phyloP scores from a whole-genome alignment of 2,797 vertebrate species.

The Orestias chungarensis region DNA sequence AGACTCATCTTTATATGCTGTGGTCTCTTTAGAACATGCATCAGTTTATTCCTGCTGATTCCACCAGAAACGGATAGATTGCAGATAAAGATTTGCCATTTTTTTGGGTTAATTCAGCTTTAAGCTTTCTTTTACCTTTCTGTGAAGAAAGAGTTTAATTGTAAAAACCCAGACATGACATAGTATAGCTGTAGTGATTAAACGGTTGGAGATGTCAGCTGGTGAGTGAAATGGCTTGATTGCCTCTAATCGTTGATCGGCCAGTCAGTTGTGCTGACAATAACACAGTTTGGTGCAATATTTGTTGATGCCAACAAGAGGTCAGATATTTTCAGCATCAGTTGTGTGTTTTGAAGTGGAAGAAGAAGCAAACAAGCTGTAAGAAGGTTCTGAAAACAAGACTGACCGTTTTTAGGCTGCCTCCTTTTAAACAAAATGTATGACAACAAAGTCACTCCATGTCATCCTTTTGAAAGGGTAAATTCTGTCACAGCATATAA shows the following conservation, averaged over 20 bases:
- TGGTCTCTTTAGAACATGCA: conserved; percentile 32
- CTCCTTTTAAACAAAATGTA: not conserved
- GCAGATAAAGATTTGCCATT: not conserved
- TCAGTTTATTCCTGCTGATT: not conserved
- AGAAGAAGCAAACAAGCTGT: not conserved
- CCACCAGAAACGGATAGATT: not conserved
- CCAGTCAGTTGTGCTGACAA: not conserved
- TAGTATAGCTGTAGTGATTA: not conserved
- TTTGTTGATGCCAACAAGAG: not conserved
- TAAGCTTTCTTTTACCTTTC: not conserved
- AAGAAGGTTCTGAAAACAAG: not conserved
- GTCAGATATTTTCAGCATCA: not conserved
- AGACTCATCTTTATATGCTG: conserved; percentile 45
- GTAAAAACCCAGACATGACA: not conserved
- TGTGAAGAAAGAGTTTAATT: not conserved
- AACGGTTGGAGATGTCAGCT: not conserved
- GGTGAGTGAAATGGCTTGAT: not conserved
- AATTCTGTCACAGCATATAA: not conserved
- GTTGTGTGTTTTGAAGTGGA: not conserved
- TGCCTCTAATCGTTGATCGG: not conserved
- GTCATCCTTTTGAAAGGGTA: not conserved
- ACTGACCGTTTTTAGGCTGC: not conserved
- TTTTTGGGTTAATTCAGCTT: not conserved
- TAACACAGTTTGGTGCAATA: not conserved
- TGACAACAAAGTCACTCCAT: not conserved